Conservation (phyloP, 2,797 vertebrate species). For the Geotrypetes seraphini region DNA sequence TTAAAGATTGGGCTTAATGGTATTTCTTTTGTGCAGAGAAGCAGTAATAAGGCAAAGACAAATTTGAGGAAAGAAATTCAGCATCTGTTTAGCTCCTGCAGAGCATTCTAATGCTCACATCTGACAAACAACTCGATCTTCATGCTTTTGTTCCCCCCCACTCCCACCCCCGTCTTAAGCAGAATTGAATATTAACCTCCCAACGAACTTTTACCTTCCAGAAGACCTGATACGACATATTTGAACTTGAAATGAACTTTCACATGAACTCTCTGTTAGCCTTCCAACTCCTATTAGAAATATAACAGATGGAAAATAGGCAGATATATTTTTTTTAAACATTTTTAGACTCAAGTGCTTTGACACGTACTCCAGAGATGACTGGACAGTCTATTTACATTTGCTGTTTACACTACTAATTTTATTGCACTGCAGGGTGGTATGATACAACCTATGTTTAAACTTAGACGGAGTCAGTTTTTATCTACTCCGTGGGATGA, state of each 20-base stretch:
- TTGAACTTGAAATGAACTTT: slow-evolving; percentile 80
- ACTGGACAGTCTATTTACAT: slow-evolving; percentile 33
- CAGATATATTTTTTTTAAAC: slow-evolving; percentile 55
- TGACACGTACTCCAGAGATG: slow-evolving; percentile 39
- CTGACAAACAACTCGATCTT: slow-evolving; percentile 6
- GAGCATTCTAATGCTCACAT: background rate
- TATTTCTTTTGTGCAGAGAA: too few relatives aligned
- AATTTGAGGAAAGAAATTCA: too few relatives aligned
- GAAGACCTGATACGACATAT: slow-evolving; percentile 65
- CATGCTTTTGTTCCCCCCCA: slow-evolving; percentile 3
- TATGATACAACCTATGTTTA: slow-evolving; percentile 21
- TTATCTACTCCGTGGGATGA: slow-evolving; percentile 8
- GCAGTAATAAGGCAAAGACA: too few relatives aligned
- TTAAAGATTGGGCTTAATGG: too few relatives aligned
- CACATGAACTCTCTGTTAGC: slow-evolving; percentile 55
- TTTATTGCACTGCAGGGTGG: slow-evolving; percentile 23
- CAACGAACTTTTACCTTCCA: slow-evolving; percentile 66
- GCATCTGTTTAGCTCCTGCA: background rate
- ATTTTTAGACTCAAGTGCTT: slow-evolving; percentile 44
- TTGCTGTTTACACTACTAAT: slow-evolving; percentile 38
- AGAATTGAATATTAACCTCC: slow-evolving; percentile 55
- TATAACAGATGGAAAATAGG: slow-evolving; percentile 71
- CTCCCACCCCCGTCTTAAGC: background rate
- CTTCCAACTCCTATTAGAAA: slow-evolving; percentile 46
- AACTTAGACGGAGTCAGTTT: slow-evolving; percentile 9